Conservation (phyloP, 2,888 invertebrate species). For the Hedychridium roseum region DNA sequence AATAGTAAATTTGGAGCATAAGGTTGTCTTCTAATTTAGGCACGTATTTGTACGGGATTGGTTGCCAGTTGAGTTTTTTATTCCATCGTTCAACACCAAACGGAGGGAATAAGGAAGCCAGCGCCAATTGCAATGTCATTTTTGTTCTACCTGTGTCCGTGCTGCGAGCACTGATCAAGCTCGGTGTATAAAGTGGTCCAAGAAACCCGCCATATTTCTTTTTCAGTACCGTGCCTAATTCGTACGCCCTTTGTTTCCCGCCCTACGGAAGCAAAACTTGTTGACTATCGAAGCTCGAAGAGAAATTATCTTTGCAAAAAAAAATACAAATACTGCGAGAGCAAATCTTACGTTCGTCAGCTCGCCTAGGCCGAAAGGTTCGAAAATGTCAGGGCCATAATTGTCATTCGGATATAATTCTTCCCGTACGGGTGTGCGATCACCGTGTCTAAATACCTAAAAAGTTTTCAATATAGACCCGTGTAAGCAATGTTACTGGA, state of each 20-base stretch:
- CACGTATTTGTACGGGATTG: conserved; percentile 20
- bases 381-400: conserved; percentile 3
- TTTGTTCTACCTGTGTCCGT: conserved; percentile 29
- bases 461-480: too few species aligned
- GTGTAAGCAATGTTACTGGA: too few species aligned
- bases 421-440: conserved; percentile 10
- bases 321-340: not conserved
- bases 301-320: not conserved
- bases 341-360: conserved; percentile 37
- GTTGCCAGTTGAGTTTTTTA: conserved; percentile 29
- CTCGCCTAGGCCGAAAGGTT: conserved; percentile 29
- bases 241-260: conserved; percentile 29
- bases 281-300: not conserved
- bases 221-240: conserved; percentile 20
- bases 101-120: conserved; percentile 35
- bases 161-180: conserved; percentile 28
- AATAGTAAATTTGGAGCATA: conserved; percentile 32
- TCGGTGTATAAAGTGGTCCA: conserved; percentile 20
- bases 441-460: conserved; percentile 21
- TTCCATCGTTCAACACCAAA: conserved; percentile 28
- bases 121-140: conserved; percentile 30
- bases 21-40: conserved; percentile 27
- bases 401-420: conserved; percentile 25
- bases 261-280: conserved; percentile 12
- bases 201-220: conserved; percentile 23